Evolutionary conservation across 2,797 vertebrate genomes (phyloP).

Genomic region (Hipposideros larvatus): DNA sequence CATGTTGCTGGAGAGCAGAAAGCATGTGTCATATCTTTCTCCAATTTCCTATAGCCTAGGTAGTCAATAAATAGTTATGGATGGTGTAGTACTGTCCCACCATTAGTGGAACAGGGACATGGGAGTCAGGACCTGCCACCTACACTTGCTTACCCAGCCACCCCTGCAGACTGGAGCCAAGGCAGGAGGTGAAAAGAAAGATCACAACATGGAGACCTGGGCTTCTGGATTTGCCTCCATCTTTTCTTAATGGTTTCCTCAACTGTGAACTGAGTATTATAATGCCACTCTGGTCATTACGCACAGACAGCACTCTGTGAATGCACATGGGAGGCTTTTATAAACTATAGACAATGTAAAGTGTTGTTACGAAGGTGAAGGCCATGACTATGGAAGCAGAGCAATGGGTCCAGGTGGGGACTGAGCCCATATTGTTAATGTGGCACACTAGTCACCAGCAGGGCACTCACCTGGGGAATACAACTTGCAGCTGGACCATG

Average conservation of each 20-base stretch:
- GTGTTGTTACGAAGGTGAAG: neutral
- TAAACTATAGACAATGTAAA: neutral
- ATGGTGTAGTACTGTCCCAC: neutral
- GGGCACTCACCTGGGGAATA: constrained; percentile 41
- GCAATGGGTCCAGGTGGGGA: neutral
- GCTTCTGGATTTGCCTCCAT: neutral
- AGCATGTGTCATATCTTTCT: neutral
- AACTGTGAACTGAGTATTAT: neutral
- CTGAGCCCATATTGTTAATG: neutral
- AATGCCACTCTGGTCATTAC: neutral
- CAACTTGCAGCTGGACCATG: neutral
- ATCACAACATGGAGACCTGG: neutral
- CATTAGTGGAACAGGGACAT: neutral
- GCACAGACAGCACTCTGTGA: neutral
- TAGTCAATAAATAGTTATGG: neutral
- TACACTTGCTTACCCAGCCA: neutral
- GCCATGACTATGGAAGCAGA: neutral
- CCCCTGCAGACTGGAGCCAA: neutral
- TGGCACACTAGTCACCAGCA: neutral
- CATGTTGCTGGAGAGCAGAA: neutral
- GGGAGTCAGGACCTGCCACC: neutral
- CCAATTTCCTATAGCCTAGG: neutral
- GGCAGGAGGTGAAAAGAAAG: neutral
- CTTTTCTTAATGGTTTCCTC: neutral
- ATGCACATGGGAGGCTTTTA: neutral